Percentiles rank a stretch among this genome's conserved stretches.
phyloP scores from a whole-genome alignment of 2,113 vertebrate genomes.

The Camelus dromedarius region DNA sequence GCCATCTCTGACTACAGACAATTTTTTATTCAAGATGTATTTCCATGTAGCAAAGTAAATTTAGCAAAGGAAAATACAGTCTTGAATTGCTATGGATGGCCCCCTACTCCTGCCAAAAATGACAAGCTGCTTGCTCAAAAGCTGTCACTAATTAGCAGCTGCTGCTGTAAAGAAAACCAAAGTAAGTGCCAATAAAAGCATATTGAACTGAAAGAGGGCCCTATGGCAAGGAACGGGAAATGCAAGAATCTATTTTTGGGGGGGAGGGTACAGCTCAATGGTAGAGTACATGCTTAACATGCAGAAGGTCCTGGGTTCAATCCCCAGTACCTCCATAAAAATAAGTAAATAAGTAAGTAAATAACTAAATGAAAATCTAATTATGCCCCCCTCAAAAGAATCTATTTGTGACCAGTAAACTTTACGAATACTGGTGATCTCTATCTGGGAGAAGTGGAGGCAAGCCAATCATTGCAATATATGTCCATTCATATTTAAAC shows the following conservation, averaged over 20 bases:
- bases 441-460: neutral
- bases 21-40: slow-evolving; percentile 50
- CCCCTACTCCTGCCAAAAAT: slow-evolving; percentile 69
- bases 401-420: slow-evolving; percentile 22
- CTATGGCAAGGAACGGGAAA: slow-evolving; percentile 20
- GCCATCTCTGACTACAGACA: slow-evolving; percentile 56
- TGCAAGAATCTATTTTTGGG: neutral
- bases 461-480: neutral
- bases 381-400: neutral
- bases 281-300: too few relatives aligned
- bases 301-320: too few relatives aligned
- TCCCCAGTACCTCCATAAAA: too few relatives aligned
- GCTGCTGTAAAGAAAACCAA: slow-evolving; percentile 66
- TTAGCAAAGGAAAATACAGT: slow-evolving; percentile 51
- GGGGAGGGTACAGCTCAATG: too few relatives aligned
- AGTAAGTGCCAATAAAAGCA: slow-evolving; percentile 67
- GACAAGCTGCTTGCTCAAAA: slow-evolving; percentile 77
- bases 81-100: slow-evolving; percentile 47
- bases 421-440: slow-evolving; percentile 1
- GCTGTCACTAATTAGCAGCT: slow-evolving; percentile 77
- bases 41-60: slow-evolving; percentile 57
- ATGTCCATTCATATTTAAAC: neutral
- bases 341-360: too few relatives aligned
- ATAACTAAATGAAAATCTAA: too few relatives aligned
- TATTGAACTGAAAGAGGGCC: slow-evolving; percentile 53